A percentile compares a stretch with the other conserved stretches of the same genome.
These are phyloP conservation scores for Amphiprion ocellaris DNA, from an alignment of 2,113 vertebrate genomes.

Conservation along the genomic window DNA sequence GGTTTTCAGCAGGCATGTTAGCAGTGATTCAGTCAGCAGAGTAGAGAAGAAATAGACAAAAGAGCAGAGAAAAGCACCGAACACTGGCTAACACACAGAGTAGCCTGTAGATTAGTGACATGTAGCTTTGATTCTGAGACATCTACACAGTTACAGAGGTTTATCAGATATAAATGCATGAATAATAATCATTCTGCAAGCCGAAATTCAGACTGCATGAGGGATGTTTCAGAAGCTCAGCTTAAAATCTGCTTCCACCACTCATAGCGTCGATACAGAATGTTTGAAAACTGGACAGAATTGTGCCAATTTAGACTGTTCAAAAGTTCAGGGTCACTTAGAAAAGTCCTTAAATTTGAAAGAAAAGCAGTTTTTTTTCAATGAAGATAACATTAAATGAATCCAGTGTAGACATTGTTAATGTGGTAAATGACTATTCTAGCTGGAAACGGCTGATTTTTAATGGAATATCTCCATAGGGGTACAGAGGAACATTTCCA, in stretches of 20 bases:
- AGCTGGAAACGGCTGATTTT: no score
- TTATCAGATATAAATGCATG: neutral
- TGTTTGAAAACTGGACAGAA: no score
- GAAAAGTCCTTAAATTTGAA: no score
- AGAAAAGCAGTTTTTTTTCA: no score
- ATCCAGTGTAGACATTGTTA: no score
- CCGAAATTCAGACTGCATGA: neutral
- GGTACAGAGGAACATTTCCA: no score
- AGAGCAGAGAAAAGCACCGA: neutral
- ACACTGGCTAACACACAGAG: constrained; percentile 1
- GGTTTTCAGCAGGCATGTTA: neutral
- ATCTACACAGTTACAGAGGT: neutral
- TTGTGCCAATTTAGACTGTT: neutral
- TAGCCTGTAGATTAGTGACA: neutral
- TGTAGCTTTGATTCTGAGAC: neutral
- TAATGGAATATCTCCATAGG: no score
- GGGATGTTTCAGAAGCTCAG: no score
- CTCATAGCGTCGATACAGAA: neutral
- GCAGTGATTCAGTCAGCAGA: constrained; percentile 20
- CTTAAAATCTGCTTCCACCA: neutral
- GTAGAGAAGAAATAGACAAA: constrained; percentile 5
- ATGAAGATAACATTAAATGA: no score
- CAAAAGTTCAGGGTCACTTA: no score
- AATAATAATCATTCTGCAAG: neutral
- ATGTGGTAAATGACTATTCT: no score